These are phyloP conservation scores for Melieria crassipennis DNA, from an alignment of 2,888 invertebrate species.

Conservation along the genomic window DNA sequence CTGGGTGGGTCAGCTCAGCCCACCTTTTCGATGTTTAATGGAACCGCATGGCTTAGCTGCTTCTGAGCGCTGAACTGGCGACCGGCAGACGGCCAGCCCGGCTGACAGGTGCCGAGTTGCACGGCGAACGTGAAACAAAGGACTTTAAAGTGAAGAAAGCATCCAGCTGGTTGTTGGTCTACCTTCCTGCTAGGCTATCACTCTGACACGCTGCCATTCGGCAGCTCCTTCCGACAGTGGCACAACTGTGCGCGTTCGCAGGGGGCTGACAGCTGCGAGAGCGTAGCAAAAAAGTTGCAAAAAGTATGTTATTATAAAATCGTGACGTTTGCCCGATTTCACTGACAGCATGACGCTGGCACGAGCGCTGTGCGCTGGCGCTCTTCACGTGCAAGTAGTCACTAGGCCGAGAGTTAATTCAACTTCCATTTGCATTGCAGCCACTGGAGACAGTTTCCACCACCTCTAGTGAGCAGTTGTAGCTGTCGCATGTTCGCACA, in stretches of 20 bases:
- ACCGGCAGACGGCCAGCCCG: too few species aligned
- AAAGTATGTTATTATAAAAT: constrained; percentile 57
- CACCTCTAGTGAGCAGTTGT: background rate
- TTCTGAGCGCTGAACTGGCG: too few species aligned
- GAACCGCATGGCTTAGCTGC: too few species aligned
- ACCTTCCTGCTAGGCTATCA: background rate
- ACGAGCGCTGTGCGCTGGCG: too few species aligned
- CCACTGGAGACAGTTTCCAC: background rate
- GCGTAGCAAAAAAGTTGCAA: background rate
- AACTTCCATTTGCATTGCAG: background rate
- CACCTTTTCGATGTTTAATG: too few species aligned
- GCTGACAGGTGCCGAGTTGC: too few species aligned
- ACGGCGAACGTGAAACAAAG: too few species aligned
- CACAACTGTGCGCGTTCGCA: background rate
- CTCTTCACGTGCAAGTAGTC: background rate
- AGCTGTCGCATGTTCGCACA: background rate
- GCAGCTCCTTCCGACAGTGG: background rate
- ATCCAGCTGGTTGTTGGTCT: too few species aligned
- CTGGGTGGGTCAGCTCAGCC: background rate
- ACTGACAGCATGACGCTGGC: background rate
- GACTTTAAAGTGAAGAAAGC: too few species aligned
- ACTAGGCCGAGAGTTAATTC: background rate
- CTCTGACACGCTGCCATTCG: background rate
- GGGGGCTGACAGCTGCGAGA: too few species aligned
- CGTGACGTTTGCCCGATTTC: constrained; percentile 59